Base-by-base conservation (phyloP, 2,797 vertebrate genomes). In the Moxostoma hubbsi region DNA sequence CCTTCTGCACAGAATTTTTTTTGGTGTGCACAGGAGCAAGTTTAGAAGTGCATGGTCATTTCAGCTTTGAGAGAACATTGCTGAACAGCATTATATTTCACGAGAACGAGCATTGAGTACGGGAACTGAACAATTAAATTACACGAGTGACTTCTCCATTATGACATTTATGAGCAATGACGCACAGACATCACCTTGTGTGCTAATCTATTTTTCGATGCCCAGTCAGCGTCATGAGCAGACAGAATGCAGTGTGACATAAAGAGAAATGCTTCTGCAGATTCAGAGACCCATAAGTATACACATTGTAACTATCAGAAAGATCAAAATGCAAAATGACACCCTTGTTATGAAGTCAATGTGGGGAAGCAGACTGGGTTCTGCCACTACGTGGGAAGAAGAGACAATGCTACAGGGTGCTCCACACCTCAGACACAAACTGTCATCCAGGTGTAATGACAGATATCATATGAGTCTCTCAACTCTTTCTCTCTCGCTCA, bases 401-500 rank as follows among this genome's bases (percentile, higher is more conserved):
- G 54, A 64, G 65, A 71, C 75, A 68, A 78, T 43, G 75, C 70
- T 47, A 55, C 65, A 49, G 18, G 11, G 70, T 49, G 62, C 71
- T 78, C 49, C 45, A 54, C 75, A 85, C 66, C 81, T 57, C 71
- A 78, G 75, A 83, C 62, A 51, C 45, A 18, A 43, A 55, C 71
- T 72, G 74, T 82, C 81, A 82, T 77, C 53, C 16, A 43, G 62
- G 63, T 45, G 78, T 82, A 75, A 82, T 58, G 81, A 77, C 81
- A 77, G 54, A 81, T 85, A 82, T 70, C 61, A 78, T 67, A 79
- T 59, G 67, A 63, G 13, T 68, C 72, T 36, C 55, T 73, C 58
- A 64, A 74, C 15, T 61, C 15, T 76, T 49, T 45, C 65, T 54
- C 59, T 61, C 9, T 75, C 53, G 50, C 58, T 36, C 69, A 71